A percentile compares a stretch with the other conserved stretches of the same genome.
These are phyloP conservation scores for Hirtodrosophila cameraria DNA, from an alignment of 2,888 invertebrate species.

Conservation along the genomic window DNA sequence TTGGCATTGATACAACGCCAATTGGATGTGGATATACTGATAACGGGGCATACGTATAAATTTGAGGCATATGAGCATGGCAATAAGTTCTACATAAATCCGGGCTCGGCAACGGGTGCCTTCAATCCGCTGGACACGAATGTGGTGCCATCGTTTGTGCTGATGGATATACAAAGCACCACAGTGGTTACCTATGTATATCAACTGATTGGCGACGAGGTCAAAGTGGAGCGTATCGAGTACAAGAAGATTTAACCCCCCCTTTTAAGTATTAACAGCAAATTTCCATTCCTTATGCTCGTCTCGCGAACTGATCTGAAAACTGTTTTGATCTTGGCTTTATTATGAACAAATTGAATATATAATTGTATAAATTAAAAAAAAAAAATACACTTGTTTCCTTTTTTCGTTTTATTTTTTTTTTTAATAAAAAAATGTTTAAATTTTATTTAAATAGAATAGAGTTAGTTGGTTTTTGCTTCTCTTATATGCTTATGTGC, in stretches of 20 bases:
- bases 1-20: constrained; percentile 97
- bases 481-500: constrained; percentile 50
- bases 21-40: constrained; percentile 98
- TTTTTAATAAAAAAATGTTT: constrained; percentile 78
- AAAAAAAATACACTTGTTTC: no score
- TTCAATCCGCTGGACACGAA: constrained; percentile 96
- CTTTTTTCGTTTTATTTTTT: constrained; percentile 59
- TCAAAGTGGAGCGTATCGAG: constrained; percentile 99
- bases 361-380: constrained; percentile 62
- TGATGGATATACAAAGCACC: constrained; percentile 99
- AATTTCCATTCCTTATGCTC: constrained; percentile 53
- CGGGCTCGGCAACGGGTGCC: constrained; percentile 99
- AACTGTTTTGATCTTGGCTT: constrained; percentile 56
- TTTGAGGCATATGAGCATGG: constrained; percentile 99
- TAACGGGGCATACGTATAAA: constrained; percentile 99
- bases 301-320: constrained; percentile 28
- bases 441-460: constrained; percentile 80
- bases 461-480: constrained; percentile 44
- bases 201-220: constrained; percentile 97
- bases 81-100: constrained; percentile 99
- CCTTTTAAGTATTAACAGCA: constrained; percentile 66
- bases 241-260: constrained; percentile 94
- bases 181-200: constrained; percentile 99
- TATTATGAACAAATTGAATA: constrained; percentile 38
- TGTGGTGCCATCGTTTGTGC: constrained; percentile 97